Conservation (phyloP, 2,888 invertebrate species). For the Lottia gigantea region DNA sequence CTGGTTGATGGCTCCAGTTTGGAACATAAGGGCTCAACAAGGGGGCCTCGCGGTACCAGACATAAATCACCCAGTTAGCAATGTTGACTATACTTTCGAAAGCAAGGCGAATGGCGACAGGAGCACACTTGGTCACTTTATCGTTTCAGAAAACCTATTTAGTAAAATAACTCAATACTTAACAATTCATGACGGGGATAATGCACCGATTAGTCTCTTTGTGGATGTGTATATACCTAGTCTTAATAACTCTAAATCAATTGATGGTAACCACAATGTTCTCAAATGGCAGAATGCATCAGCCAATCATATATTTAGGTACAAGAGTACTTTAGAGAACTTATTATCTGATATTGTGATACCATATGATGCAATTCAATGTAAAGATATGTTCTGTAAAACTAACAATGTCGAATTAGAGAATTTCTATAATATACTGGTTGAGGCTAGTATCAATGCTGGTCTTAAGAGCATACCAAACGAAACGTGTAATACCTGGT, state of each 20-base stretch:
- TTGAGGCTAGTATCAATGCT: neutral
- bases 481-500: neutral
- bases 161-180: neutral
- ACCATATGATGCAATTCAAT: neutral
- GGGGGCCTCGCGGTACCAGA: too few relatives aligned
- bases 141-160: conserved; percentile 4
- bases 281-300: too few relatives aligned
- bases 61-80: conserved; percentile 2
- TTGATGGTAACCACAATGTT: too few relatives aligned
- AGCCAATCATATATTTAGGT: neutral
- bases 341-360: neutral
- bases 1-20: too few relatives aligned
- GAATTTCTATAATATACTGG: neutral
- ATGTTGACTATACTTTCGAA: neutral
- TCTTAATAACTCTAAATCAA: neutral
- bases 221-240: neutral
- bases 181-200: conserved; percentile 1
- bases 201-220: neutral
- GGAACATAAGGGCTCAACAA: too few relatives aligned
- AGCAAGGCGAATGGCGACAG: neutral
- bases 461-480: conserved; percentile 1
- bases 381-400: neutral
- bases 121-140: neutral
- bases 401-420: neutral
- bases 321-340: neutral